Evolutionary conservation across 2,888 invertebrate genomes (phyloP).

Genomic region (Drosophila leonis): DNA sequence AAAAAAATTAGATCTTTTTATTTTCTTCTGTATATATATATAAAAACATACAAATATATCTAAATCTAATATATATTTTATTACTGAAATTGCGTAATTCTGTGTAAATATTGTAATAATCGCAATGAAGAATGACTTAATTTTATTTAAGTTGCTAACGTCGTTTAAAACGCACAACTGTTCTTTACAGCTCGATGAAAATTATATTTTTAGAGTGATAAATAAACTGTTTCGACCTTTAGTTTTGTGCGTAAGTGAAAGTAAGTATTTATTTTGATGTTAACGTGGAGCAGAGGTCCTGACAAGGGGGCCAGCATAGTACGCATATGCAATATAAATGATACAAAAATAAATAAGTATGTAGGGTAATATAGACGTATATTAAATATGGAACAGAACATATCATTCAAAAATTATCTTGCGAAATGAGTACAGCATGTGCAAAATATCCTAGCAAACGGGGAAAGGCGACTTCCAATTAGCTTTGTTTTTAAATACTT

Average conservation of each 20-base stretch:
- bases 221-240: constrained; percentile 10
- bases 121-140: neutral
- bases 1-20: constrained; percentile 24
- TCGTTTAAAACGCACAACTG: constrained; percentile 16
- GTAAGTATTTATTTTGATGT: neutral
- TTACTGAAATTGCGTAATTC: constrained; percentile 1
- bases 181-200: constrained; percentile 15
- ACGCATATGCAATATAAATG: constrained; percentile 12
- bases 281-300: neutral
- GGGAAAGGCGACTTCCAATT: neutral
- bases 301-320: constrained; percentile 9
- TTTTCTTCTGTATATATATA: constrained; percentile 25
- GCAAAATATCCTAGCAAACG: neutral
- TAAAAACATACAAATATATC: constrained; percentile 20
- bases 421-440: neutral
- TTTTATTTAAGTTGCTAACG: neutral
- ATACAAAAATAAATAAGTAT: constrained; percentile 36
- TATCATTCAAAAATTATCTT: neutral
- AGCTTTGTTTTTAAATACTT: neutral
- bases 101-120: constrained; percentile 6
- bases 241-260: constrained; percentile 4
- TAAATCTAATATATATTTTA: constrained; percentile 33
- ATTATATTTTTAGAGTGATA: constrained; percentile 7
- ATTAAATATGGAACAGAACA: neutral
- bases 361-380: constrained; percentile 15